Base-by-base conservation (phyloP, 2,113 vertebrate genomes). In the Meles meles region DNA sequence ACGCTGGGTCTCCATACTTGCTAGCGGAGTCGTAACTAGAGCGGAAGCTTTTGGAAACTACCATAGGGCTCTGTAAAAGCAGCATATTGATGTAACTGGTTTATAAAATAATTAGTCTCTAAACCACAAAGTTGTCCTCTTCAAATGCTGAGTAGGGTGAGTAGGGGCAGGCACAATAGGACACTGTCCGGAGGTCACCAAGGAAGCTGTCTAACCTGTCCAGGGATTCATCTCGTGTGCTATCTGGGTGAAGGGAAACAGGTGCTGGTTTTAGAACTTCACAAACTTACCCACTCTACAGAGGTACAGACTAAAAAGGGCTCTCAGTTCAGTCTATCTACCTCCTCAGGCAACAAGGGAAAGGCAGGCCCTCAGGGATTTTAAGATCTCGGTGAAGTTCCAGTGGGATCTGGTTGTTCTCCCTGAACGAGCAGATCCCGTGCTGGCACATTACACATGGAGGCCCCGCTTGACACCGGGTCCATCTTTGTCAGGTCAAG, bases 381-480 rank as follows among this genome's bases (percentile, higher is more conserved):
- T 37, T 37, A 12, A n/a, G 44, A 27, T 42, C n/a, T 17, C 2
- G 0, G 37, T 7, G 63, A 15, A 39, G 29, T 5, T 18, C 71
- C 71, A 23, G 37, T 1, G 7, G 79, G 80, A 52, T 27, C 55
- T 23, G 6, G 20, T 11, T 76, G 55, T 10, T 59, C 29, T 37
- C 77, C 69, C 37, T 6, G 31, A 49, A 25, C 0, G 6, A 49
- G 34, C 88, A 10, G 2, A 4, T 42, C 29, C 47, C 49, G 17
- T 7, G 0, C 5, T 2, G 27, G 82, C 55, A 11, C 37, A 3
- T 2, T 3, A 29, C 65, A 25, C 63, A 31, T 0, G 8, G 15
- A 59, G 39, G 13, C 34, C 11, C 6, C 6, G 42, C 17, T 23
- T 5, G 7, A 47, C 34, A 34, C 12, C 59, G 31, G 63, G 47